Evolutionary conservation across 2,797 vertebrate genomes (phyloP).

Genomic region (Spinibarbus caldwelli): DNA sequence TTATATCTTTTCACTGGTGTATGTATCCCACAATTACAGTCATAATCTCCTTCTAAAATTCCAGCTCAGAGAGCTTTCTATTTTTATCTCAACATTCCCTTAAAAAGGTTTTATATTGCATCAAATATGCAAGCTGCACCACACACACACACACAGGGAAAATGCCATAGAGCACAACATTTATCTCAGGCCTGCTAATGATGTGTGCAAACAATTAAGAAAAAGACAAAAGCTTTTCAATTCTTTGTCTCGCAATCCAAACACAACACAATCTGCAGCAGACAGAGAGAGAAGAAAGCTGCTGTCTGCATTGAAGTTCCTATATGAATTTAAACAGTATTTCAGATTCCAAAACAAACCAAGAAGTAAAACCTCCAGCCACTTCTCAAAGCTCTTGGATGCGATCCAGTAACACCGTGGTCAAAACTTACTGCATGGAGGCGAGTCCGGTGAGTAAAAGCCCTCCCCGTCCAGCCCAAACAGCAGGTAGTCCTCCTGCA

Average conservation of each 20-base stretch:
- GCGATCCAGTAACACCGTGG: background rate
- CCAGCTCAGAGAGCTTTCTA: background rate
- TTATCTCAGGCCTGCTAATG: conserved; percentile 67
- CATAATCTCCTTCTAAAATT: background rate
- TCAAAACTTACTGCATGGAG: conserved; percentile 36
- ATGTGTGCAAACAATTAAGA: conserved; percentile 71
- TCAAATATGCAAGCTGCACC: background rate
- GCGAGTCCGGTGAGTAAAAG: conserved; percentile 19
- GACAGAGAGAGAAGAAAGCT: conserved; percentile 55
- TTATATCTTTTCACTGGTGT: background rate
- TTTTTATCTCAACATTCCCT: background rate
- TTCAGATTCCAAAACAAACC: conserved; percentile 14
- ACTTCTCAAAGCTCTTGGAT: background rate
- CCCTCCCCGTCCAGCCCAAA: conserved; percentile 64
- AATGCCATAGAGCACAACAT: conserved; percentile 28
- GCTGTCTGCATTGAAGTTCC: conserved; percentile 43
- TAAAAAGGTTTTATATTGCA: background rate
- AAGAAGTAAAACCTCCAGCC: conserved; percentile 10
- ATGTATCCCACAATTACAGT: background rate
- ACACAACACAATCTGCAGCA: conserved; percentile 63
- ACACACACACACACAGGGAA: background rate
- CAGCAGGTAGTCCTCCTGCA: conserved; percentile 72
- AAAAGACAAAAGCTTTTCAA: conserved; percentile 64
- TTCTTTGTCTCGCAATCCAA: conserved; percentile 70
- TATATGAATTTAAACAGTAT: conserved; percentile 15